These are phyloP conservation scores for Rhagoletis pomonella DNA, from an alignment of 1,140 invertebrate genomes.

Conservation along the genomic window DNA sequence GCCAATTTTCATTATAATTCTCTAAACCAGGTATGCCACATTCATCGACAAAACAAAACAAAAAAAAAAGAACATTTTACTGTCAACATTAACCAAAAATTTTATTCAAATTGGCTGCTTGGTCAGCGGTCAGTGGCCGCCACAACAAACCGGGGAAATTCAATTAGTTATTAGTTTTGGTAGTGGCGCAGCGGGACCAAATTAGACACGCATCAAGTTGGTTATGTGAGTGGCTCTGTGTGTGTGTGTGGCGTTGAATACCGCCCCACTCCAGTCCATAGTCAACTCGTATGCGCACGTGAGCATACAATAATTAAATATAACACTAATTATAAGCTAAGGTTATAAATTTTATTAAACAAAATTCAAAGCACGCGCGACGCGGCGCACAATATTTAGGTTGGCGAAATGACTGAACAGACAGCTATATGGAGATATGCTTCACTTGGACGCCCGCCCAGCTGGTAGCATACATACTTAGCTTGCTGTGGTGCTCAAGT, in stretches of 20 bases:
- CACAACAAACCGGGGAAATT: background rate
- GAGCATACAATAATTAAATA: background rate
- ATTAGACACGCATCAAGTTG: background rate
- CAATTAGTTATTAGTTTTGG: too few relatives aligned
- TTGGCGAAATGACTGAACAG: background rate
- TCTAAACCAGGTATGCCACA: background rate
- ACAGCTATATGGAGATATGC: background rate
- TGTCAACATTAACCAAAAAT: background rate
- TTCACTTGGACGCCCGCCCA: background rate
- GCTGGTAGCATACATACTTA: background rate
- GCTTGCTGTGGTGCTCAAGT: background rate
- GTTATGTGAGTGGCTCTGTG: background rate
- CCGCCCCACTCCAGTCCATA: too few relatives aligned
- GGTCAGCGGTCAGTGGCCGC: background rate
- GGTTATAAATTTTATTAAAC: slow-evolving; percentile 24
- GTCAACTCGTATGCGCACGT: too few relatives aligned
- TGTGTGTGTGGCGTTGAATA: background rate
- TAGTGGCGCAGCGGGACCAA: background rate
- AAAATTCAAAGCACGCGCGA: slow-evolving; percentile 14
- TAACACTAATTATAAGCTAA: slow-evolving; percentile 5
- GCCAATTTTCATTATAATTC: background rate
- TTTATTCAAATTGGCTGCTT: background rate
- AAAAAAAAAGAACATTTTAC: background rate
- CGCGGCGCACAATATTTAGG: slow-evolving; percentile 10
- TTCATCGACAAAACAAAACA: background rate